phyloP scores from a whole-genome alignment of 2,888 invertebrate species.

The Tachystola acroxantha region DNA sequence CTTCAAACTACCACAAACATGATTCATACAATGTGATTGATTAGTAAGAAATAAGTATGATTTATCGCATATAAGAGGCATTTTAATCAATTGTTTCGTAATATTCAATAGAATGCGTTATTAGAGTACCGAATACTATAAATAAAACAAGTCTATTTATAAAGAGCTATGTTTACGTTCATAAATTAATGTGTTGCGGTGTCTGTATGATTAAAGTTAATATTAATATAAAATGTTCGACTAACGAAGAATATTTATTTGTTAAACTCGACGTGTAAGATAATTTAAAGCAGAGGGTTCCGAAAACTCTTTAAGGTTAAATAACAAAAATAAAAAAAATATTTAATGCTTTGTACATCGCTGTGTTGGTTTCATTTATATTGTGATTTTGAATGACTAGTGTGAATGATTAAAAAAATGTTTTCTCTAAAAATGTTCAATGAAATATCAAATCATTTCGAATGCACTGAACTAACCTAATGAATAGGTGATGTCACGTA shows the following conservation, averaged over 20 bases:
- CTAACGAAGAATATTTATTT: slow-evolving; percentile 34
- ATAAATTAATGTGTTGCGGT: slow-evolving; percentile 29
- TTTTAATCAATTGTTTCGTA: neutral
- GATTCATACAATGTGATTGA: neutral
- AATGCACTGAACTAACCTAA: no score
- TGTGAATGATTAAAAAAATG: slow-evolving; percentile 7
- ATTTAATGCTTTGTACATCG: slow-evolving; percentile 36
- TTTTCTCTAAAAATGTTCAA: neutral
- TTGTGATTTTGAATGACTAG: slow-evolving; percentile 41
- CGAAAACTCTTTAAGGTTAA: slow-evolving; percentile 21
- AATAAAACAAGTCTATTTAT: neutral
- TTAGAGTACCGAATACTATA: neutral
- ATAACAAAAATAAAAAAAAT: slow-evolving; percentile 29
- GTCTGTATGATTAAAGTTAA: slow-evolving; percentile 29
- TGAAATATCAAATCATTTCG: neutral
- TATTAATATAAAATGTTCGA: slow-evolving; percentile 26
- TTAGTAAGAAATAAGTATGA: neutral
- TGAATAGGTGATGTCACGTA: no score
- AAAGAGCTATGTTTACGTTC: slow-evolving; percentile 18
- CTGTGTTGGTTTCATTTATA: slow-evolving; percentile 14
- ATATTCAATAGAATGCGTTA: slow-evolving; percentile 4
- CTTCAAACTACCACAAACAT: neutral
- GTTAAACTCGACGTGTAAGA: slow-evolving; percentile 29
- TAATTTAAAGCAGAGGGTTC: slow-evolving; percentile 23
- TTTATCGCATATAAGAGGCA: neutral